Evolutionary conservation across 2,113 vertebrate genomes (phyloP), one percentile per base, ranked within the genome.

Genomic region (Perca schrenkii): DNA sequence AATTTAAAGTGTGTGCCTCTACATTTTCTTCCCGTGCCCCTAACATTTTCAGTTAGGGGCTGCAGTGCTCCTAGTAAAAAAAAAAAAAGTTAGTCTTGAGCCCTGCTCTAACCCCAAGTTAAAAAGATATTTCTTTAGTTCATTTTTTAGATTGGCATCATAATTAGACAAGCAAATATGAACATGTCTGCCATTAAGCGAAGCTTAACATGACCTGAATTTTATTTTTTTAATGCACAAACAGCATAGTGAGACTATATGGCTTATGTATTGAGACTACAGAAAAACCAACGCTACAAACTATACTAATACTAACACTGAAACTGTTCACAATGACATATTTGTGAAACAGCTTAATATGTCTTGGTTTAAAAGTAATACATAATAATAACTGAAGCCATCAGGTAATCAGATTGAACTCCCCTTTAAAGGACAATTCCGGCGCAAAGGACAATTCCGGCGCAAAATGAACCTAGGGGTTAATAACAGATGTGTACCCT

Each of bases 41-140:
- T 36, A 36, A 36, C 0, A 36, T 8, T 36, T 36, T 36, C 36
- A 36, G 6, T 8, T 36, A 8, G 7, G 36, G 36, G 34, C 34
- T 34, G 34, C 34, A 34, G 31, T 31, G 31, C 4, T 31, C 31
- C 31, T 31, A 31, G 31, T 31, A 25, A 4, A 31, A 31, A 31
- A 31, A 31, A 31, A 31, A 31, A 31, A 34, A 5, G 4, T 31
- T 31, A 31, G 31, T 31, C 31, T 31, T 34, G 31, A 34, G 31
- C 31, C 31, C 5, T 34, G 53, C 70, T 64, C 69, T 63, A 65
- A 81, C 36, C 65, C 28, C 16, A 77, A 74, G 62, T 77, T 74
- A 14, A 66, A 80, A 77, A 85, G 61, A 61, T 34, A 34, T 34
- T 34, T 67, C 66, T 74, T 43, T 53, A 62, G 49, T 77, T 83